These are phyloP conservation scores for Monoplex corrugatus DNA, from an alignment of 2,888 invertebrate genomes.

Conservation along the genomic window DNA sequence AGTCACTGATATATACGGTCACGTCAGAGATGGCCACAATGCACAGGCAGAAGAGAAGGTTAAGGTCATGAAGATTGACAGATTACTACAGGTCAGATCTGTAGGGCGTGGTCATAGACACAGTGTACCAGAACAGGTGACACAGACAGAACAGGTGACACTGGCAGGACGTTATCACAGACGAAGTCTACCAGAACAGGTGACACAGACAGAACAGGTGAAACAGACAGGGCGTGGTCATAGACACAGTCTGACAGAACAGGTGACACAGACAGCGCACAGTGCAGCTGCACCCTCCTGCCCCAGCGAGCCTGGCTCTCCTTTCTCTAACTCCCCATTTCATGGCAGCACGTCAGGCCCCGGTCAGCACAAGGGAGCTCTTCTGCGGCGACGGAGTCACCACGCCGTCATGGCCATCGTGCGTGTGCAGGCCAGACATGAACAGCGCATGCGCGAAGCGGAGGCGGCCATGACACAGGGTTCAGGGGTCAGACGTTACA, in stretches of 20 bases:
- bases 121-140: not conserved
- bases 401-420: conserved; percentile 43
- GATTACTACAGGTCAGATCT: too few species aligned
- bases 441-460: conserved; percentile 30
- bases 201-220: not conserved
- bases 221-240: not conserved
- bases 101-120: not conserved
- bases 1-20: too few species aligned
- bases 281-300: not conserved
- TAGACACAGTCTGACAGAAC: not conserved
- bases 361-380: not conserved
- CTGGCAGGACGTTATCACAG: not conserved
- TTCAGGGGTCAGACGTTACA: not conserved
- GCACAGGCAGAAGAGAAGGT: too few species aligned
- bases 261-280: not conserved
- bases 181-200: not conserved
- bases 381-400: conserved; percentile 15
- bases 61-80: too few species aligned
- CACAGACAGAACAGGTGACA: not conserved
- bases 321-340: not conserved
- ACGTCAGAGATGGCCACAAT: too few species aligned
- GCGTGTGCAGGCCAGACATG: conserved; percentile 31
- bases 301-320: not conserved
- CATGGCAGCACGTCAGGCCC: not conserved
- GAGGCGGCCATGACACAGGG: not conserved